A percentile compares a stretch with the other conserved stretches of the same genome.
Evolutionary conservation across 2,797 vertebrate species (phyloP).

Genomic region (Rhadinocentrus ornatus): DNA sequence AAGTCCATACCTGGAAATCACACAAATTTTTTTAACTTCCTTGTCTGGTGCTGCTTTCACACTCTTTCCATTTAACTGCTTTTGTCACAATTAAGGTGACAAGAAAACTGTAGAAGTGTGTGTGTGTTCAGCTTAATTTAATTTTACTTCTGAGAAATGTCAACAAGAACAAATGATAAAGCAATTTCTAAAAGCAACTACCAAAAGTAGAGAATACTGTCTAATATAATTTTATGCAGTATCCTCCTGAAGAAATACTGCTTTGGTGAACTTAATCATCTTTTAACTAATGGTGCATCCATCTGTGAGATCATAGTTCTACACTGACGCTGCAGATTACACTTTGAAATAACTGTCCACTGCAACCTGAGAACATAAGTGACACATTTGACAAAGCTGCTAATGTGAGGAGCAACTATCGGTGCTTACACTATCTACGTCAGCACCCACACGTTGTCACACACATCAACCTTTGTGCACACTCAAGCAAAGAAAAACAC

Average conservation of each 20-base stretch:
- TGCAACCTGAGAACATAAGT: constrained; percentile 40
- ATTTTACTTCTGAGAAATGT: background rate
- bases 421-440: constrained; percentile 9
- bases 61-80: background rate
- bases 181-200: background rate
- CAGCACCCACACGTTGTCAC: constrained; percentile 8
- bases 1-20: background rate
- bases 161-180: background rate
- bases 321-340: background rate
- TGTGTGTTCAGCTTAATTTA: background rate
- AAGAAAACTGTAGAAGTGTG: background rate
- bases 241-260: background rate
- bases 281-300: background rate
- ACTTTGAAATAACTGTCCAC: background rate
- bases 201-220: background rate
- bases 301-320: too few species aligned
- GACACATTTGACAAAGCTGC: constrained; percentile 49
- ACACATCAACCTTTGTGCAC: constrained; percentile 18
- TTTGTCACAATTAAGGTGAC: background rate
- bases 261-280: background rate
- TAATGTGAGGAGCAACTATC: constrained; percentile 34
- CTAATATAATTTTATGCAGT: background rate
- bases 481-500: constrained; percentile 12
- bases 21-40: background rate
- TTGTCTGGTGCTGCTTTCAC: background rate